Evolutionary conservation across 1,140 invertebrate genomes (phyloP), one percentile per base, ranked within the genome.

Genomic region (Drosophila punjabiensis): DNA sequence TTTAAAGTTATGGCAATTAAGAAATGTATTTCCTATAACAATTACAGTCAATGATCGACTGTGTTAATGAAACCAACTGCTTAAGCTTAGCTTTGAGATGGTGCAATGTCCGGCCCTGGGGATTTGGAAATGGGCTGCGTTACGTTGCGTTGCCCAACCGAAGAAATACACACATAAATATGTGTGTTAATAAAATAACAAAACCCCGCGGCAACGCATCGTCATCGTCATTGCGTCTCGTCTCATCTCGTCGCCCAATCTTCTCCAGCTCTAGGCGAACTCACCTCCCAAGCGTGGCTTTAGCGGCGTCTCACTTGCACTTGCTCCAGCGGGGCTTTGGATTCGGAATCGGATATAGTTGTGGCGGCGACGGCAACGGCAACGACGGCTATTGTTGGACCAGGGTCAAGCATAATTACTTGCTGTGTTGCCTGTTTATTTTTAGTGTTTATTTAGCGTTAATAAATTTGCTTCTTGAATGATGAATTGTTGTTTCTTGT

Each of bases 341-440:
- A 73, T 43, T 66, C 64, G 66, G 78, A 76, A 63, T 74, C 59
- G 74, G 58, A 59, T 76, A 53, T 84, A 64, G 33, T 63, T 63
- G 39, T 33, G 56, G 37, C 45, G 66, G 32, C 28, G 39, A 39
- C 35, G 76, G 37, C 47, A 20, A 55, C 73, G 39, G 59, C 50
- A 53, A 53, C 53, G 53, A 37, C 9, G 76, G 56, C 81, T 88
- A 81, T 88, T 88, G 84, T 89, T 82, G 79, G 79, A 82, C 86
- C 86, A 89, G 86, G 86, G 86, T 90, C 86, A 89, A 90, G 86
- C 86, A 89, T 89, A 89, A 86, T 89, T 89, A 82, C 86, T 82
- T 65, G 81, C 61, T 79, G 55, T 79, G 55, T 39, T 61, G 62
- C 41, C 60, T 39, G 81, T 50, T 85, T 90, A 89, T 76, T 90